Conservation (phyloP, 2,888 invertebrate species). For the Lycia hirtaria region DNA sequence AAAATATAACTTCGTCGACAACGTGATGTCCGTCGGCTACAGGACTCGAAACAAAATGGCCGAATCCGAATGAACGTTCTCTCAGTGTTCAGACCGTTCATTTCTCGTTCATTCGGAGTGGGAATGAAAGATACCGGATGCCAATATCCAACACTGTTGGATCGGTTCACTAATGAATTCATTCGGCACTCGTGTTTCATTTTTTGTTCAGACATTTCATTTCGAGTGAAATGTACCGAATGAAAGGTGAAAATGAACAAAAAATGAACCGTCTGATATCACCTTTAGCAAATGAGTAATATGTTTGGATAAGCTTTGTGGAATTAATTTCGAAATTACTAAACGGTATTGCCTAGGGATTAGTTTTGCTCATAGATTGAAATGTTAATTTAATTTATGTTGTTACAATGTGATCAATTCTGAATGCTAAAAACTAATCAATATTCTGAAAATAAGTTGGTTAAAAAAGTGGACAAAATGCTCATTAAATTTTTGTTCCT, state of each 20-base stretch:
- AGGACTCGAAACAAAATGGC: slow-evolving; percentile 35
- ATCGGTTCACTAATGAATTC: slow-evolving; percentile 42
- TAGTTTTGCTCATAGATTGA: too few species aligned
- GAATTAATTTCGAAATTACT: too few species aligned
- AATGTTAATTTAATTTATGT: too few species aligned
- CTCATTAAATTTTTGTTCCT: too few species aligned
- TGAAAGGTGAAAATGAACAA: slow-evolving; percentile 34
- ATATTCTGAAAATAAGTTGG: too few species aligned
- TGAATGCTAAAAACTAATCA: too few species aligned
- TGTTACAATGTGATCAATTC: too few species aligned
- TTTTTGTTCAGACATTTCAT: slow-evolving; percentile 27
- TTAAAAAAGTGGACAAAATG: too few species aligned
- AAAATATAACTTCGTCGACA: too few species aligned
- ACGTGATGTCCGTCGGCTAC: slow-evolving; percentile 29
- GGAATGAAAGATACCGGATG: slow-evolving; percentile 39
- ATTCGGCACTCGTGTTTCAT: slow-evolving; percentile 42
- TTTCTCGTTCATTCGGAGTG: slow-evolving; percentile 40
- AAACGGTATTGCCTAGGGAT: too few species aligned
- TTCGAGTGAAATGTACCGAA: slow-evolving; percentile 25
- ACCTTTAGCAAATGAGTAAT: too few species aligned
- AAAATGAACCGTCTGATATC: slow-evolving; percentile 29
- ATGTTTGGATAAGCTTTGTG: too few species aligned
- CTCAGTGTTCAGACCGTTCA: slow-evolving; percentile 38
- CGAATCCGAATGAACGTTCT: slow-evolving; percentile 40
- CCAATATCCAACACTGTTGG: slow-evolving; percentile 33